Base-by-base conservation (phyloP, 2,797 vertebrate species). In the Halcyon leucocephala region DNA sequence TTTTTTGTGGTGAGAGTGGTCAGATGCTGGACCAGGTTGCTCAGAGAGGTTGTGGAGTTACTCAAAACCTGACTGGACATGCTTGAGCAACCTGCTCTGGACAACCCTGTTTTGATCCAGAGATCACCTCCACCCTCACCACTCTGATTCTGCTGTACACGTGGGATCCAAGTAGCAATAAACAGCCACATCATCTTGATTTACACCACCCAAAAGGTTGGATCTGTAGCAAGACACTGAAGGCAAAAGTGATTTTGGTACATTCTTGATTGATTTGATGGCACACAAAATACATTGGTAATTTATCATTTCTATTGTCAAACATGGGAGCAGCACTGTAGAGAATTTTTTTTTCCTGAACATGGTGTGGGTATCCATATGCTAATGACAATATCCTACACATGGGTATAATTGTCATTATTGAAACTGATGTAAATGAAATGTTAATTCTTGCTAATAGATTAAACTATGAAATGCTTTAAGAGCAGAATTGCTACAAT, bases 391-490 rank as follows among this genome's bases (percentile, higher is more conserved):
- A 77, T 64, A 91, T 76, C 86, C 66, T 78, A 67, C 90, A 76
- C 78, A 41, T 64, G 79, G 41, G 69, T 87, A 49, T 78, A 70
- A 94, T 21, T 77, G 80, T 87, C 86, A 73, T 94, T 96, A 92
- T 57, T 74, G 96, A 93, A 86, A 82, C 66, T 33, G 58, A 91
- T 86, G 66, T 77, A 93, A 97, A 96, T 97, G 95, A 97, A 98
- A 98, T 86, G 93, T 86, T 97, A 98, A 97, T 97, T 97, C 94
- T 95, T 96, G 86, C 89, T 93, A 93, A 93, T 79, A 97, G 97
- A 97, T 97, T 96, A 97, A 97, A 96, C 62, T 66, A 86, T 82
- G 87, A 96, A 97, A 97, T 95, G 84, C 91, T 97, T 98, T 95
- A 97, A 97, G 85, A 96, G 92, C 89, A 97, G 92, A 96, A 94